Evolutionary conservation across 35 echinoderm and acorn worm species (phyloP), one percentile per base, ranked within the genome.

Genomic region (Heliocidaris tuberculata): DNA sequence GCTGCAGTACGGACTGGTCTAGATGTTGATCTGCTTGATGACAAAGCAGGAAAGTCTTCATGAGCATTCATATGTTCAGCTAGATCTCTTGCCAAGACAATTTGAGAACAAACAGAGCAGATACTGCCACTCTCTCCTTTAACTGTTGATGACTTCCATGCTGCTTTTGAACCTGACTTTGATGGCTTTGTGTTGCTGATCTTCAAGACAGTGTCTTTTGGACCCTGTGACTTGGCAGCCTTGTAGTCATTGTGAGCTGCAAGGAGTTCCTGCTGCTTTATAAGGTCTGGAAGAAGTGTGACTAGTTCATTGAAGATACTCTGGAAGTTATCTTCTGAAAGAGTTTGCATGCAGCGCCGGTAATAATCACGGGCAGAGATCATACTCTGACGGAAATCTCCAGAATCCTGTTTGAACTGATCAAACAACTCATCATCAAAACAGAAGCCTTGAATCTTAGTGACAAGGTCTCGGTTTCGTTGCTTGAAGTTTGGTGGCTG

Each of bases 231-330:
- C 47, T 86, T 93, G 16, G 48, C 7, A 7, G 54, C 49, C 49
- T 92, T 96, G 42, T 31, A 94, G 59, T 97, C 91, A 61, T 95
- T 97, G 86, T 96, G 93, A 27, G 97, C 97, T 15, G 47, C 19
- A 5, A 97, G 85, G 31, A 99, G 90, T 49, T 99, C 98, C 71
- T 99, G 98, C 71, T 99, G 98, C 49, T 97, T 97, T 32, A 86
- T 85, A 0, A 94, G 32, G 47, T 97, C 97, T 31, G 98, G 96
- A 31, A 97, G 95, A 24, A 99, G 94, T 42, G 95, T 95, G n/a
- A 99, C 98, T 24, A 99, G 94, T 86, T 99, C 98, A 13, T 94
- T 47, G 60, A 99, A 99, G 32, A 99, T 95, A 42, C 88, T 95
- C 9, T 56, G 90, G 92, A 99, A 97, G 60, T 97, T 96, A 21